These are phyloP conservation scores for Aurelia sp. DNA, from an alignment of 30 jellyfish, hydroid and myxozoan genomes.

Conservation along the genomic window DNA sequence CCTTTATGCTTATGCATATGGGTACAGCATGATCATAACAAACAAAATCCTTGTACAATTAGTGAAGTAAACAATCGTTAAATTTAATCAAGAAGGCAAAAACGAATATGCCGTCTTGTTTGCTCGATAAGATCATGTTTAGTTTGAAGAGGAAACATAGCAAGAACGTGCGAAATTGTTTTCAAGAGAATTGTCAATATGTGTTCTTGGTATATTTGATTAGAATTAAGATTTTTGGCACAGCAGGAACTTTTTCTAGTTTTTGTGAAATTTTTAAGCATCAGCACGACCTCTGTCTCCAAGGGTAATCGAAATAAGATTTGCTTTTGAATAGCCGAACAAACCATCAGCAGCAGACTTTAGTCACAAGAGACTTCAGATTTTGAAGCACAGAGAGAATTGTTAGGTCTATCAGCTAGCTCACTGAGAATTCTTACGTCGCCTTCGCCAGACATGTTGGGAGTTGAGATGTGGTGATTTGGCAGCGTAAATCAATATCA, in stretches of 20 bases:
- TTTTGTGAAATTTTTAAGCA: not conserved
- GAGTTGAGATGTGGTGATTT: no score
- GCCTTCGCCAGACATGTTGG: no score
- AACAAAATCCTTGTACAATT: conserved; percentile 23
- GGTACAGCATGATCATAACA: not conserved
- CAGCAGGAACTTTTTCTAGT: conserved; percentile 16
- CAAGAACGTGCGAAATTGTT: conserved; percentile 43
- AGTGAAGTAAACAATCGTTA: conserved; percentile 46
- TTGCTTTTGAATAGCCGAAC: not conserved
- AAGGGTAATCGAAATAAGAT: not conserved
- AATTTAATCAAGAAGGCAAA: conserved; percentile 25
- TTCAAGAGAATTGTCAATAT: conserved; percentile 8
- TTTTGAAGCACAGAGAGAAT: no score
- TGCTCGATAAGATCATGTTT: conserved; percentile 16
- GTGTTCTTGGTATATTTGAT: not conserved
- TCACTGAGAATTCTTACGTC: no score
- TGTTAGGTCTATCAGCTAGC: no score
- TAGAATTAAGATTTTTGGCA: not conserved
- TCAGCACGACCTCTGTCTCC: not conserved
- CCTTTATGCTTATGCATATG: not conserved
- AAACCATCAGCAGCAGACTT: not conserved
- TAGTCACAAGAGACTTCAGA: not conserved
- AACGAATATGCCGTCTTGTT: conserved; percentile 14
- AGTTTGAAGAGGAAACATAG: conserved; percentile 1
- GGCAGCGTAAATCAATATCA: no score